These are phyloP conservation scores for Portevinia maculata DNA, from an alignment of 2,888 invertebrate species.

Conservation along the genomic window DNA sequence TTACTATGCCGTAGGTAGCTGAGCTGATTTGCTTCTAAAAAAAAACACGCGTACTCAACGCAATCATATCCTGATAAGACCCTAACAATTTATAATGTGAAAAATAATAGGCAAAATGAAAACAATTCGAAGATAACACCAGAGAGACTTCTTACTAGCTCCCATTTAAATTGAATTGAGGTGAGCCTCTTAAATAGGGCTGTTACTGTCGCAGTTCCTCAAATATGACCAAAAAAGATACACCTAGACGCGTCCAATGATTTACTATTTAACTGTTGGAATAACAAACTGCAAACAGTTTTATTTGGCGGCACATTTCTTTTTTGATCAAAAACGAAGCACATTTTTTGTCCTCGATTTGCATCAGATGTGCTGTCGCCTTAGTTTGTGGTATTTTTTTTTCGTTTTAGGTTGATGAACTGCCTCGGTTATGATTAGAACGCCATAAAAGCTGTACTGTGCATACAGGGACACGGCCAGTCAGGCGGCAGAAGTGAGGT, in stretches of 20 bases:
- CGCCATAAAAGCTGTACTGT: slow-evolving; percentile 28
- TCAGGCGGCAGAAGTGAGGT: background rate
- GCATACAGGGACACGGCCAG: background rate
- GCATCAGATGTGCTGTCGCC: slow-evolving; percentile 3
- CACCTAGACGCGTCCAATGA: background rate
- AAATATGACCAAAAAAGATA: background rate
- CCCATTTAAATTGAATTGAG: too few relatives aligned
- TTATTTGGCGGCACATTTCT: too few relatives aligned
- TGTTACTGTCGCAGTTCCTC: background rate
- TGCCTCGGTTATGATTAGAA: slow-evolving; percentile 46
- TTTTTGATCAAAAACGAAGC: slow-evolving; percentile 5
- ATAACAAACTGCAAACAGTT: background rate
- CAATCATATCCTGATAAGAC: too few relatives aligned
- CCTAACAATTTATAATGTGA: too few relatives aligned
- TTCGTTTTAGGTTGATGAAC: slow-evolving; percentile 53
- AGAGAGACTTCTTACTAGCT: too few relatives aligned
- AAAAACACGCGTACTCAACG: too few relatives aligned
- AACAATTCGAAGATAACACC: too few relatives aligned
- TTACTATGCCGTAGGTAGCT: too few relatives aligned
- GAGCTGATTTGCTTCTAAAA: too few relatives aligned
- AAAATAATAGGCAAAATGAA: too few relatives aligned
- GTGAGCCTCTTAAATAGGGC: too few relatives aligned
- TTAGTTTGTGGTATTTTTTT: slow-evolving; percentile 12
- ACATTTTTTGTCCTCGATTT: slow-evolving; percentile 16
- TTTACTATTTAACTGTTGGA: background rate